Percentiles rank a stretch among this genome's conserved stretches.
Evolutionary conservation across 2,888 invertebrate genomes (phyloP).

Genomic region (Mamestra brassicae): DNA sequence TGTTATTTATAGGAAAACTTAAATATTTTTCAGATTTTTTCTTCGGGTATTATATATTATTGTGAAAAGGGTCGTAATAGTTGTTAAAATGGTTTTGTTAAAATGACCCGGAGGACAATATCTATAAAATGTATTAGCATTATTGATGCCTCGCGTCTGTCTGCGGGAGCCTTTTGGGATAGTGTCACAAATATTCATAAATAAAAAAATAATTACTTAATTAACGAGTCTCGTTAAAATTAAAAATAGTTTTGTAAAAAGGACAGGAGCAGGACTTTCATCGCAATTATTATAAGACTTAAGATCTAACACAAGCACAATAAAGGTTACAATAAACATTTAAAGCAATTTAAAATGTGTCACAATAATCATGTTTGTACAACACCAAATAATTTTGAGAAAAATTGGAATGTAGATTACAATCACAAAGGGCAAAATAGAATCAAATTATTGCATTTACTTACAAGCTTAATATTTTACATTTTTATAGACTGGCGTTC

Average conservation of each 20-base stretch:
- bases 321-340: slow-evolving; percentile 30
- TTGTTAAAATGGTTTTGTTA: background rate
- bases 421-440: slow-evolving; percentile 15
- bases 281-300: slow-evolving; percentile 14
- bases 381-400: slow-evolving; percentile 31
- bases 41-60: background rate
- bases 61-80: background rate
- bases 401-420: slow-evolving; percentile 47
- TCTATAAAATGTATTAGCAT: background rate
- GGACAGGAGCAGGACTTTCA: background rate
- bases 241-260: background rate
- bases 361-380: slow-evolving; percentile 18
- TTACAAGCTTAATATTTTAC: slow-evolving; percentile 1
- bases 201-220: background rate
- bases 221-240: background rate
- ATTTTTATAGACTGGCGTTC: background rate
- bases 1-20: slow-evolving; percentile 14
- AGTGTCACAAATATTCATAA: background rate
- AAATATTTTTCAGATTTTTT: background rate
- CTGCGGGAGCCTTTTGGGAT: background rate
- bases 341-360: slow-evolving; percentile 33
- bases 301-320: slow-evolving; percentile 21
- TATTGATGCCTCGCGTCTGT: background rate
- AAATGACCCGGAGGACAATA: too few species aligned
- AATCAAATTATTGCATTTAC: background rate